Evolutionary conservation across 92 coral and sea anemone genomes (phyloP).

Genomic region (Phymanthus crucifer): DNA sequence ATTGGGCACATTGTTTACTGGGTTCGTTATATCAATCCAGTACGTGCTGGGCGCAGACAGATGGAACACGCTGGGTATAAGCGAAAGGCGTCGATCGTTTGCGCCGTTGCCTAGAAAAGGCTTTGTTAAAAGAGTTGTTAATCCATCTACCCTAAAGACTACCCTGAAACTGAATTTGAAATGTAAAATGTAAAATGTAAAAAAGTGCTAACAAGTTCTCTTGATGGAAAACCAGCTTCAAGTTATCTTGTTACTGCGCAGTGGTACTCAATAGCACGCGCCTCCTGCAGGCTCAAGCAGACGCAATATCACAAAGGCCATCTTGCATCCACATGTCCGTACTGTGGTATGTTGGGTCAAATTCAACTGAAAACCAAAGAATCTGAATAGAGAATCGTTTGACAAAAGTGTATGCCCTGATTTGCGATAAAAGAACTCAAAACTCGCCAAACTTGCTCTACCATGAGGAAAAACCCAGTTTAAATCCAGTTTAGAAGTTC

Average conservation of each 20-base stretch:
- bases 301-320: not conserved
- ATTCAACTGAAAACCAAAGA: not conserved
- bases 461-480: not conserved
- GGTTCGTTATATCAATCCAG: not conserved
- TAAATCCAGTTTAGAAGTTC: not conserved
- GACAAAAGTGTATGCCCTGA: not conserved
- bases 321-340: not conserved
- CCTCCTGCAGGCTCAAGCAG: not conserved
- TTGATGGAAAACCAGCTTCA: not conserved
- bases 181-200: too few relatives aligned
- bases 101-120: too few relatives aligned
- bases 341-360: not conserved
- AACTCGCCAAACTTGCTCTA: not conserved
- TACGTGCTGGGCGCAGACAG: not conserved
- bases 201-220: too few relatives aligned
- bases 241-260: not conserved
- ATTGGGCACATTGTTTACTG: too few relatives aligned
- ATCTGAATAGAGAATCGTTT: not conserved
- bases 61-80: not conserved
- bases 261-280: not conserved
- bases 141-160: too few relatives aligned
- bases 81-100: too few relatives aligned
- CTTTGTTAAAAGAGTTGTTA: too few relatives aligned
- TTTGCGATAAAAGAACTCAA: not conserved
- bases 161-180: too few relatives aligned